Evolutionary conservation across 2,797 vertebrate species (phyloP).

Genomic region (Ctenopoma kingsleyae): DNA sequence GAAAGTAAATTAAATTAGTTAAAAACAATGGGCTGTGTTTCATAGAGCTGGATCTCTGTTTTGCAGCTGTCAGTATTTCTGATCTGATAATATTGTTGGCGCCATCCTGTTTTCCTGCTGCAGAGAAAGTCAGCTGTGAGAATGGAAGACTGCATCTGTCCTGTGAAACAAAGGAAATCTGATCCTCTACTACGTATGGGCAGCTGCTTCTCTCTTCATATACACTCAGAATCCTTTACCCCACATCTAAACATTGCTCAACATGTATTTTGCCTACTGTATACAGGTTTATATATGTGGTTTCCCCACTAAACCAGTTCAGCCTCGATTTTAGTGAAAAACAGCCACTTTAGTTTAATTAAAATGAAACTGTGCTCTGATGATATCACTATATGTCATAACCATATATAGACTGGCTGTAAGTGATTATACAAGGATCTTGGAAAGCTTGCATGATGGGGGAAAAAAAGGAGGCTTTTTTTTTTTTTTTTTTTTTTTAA

Average conservation of each 20-base stretch:
- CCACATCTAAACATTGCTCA: neutral
- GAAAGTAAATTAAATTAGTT: slow-evolving; percentile 21
- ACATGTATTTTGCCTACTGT: neutral
- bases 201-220: neutral
- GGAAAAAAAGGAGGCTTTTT: too few species aligned
- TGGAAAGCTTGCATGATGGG: too few species aligned
- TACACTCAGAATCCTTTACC: neutral
- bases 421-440: too few species aligned
- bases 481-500: too few species aligned
- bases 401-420: neutral
- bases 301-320: neutral
- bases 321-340: neutral
- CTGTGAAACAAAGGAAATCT: slow-evolving; percentile 7
- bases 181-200: slow-evolving; percentile 14
- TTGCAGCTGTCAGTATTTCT: neutral
- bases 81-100: neutral
- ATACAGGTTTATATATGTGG: neutral
- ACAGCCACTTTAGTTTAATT: slow-evolving; percentile 10
- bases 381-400: neutral
- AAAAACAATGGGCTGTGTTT: neutral
- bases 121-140: neutral
- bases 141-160: slow-evolving; percentile 31
- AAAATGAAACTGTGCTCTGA: neutral
- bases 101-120: neutral
- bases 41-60: neutral